phyloP scores from a whole-genome alignment of 2,797 vertebrate species.

The Poeciliopsis turneri region DNA sequence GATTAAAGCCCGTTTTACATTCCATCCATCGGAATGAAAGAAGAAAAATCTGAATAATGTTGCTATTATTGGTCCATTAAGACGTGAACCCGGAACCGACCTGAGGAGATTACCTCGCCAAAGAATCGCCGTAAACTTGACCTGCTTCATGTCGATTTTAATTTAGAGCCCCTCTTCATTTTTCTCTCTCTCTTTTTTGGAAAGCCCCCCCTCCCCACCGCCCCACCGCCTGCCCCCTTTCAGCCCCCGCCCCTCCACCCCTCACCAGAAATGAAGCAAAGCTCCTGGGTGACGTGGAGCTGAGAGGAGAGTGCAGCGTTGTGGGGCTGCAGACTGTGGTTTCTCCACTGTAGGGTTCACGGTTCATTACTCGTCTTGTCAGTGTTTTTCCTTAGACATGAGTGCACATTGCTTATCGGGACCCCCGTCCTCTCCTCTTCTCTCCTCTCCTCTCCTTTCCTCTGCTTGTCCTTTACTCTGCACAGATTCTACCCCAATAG shows the following conservation, averaged over 20 bases:
- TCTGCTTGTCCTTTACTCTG: slow-evolving; percentile 24
- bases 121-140: slow-evolving; percentile 93
- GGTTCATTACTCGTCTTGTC: slow-evolving; percentile 96
- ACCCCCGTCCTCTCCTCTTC: slow-evolving; percentile 31
- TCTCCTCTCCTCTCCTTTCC: slow-evolving; percentile 4
- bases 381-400: slow-evolving; percentile 92
- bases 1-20: slow-evolving; percentile 95
- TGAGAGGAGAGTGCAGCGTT: slow-evolving; percentile 65
- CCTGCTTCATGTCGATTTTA: slow-evolving; percentile 97
- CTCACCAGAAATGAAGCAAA: slow-evolving; percentile 62
- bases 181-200: slow-evolving; percentile 27
- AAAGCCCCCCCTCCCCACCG: neutral
- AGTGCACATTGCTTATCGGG: slow-evolving; percentile 92
- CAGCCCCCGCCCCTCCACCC: neutral
- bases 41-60: slow-evolving; percentile 89
- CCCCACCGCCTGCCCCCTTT: no score
- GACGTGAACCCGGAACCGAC: slow-evolving; percentile 92
- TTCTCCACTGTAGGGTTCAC: slow-evolving; percentile 81
- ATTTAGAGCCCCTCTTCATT: slow-evolving; percentile 82
- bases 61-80: slow-evolving; percentile 99
- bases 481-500: slow-evolving; percentile 58
- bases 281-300: slow-evolving; percentile 62
- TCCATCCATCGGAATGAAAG: slow-evolving; percentile 89
- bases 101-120: slow-evolving; percentile 93
- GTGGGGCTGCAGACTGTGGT: slow-evolving; percentile 73